Evolutionary conservation across 2,888 invertebrate genomes (phyloP).

Genomic region (Acrobasis repandana): DNA sequence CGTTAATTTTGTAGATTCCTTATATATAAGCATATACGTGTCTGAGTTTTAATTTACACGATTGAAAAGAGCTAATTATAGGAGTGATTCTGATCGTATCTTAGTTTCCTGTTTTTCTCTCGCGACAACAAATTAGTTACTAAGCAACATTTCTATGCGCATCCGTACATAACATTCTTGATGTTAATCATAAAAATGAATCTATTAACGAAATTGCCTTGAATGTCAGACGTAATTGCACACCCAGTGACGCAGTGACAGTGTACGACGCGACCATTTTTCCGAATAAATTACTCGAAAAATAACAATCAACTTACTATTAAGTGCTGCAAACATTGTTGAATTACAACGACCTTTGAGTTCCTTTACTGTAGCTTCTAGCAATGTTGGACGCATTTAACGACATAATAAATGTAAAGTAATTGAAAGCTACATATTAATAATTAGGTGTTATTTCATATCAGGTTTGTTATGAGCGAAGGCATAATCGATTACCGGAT

Average conservation of each 20-base stretch:
- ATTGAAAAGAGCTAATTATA: background rate
- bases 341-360: background rate
- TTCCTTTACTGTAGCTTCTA: background rate
- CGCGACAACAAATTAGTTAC: constrained; percentile 16
- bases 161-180: constrained; percentile 12
- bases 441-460: constrained; percentile 2
- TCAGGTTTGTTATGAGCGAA: background rate
- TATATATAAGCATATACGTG: no score
- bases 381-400: background rate
- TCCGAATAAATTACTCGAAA: constrained; percentile 9
- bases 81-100: constrained; percentile 12
- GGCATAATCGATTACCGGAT: background rate
- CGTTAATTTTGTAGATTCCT: no score
- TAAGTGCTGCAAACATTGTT: background rate
- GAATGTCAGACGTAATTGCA: constrained; percentile 8
- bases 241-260: constrained; percentile 3
- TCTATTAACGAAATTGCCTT: constrained; percentile 11
- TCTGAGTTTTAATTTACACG: background rate
- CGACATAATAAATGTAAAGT: background rate
- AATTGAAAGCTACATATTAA: background rate
- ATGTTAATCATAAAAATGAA: constrained; percentile 21
- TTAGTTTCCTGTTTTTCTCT: constrained; percentile 22
- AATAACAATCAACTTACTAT: background rate
- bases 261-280: constrained; percentile 4
- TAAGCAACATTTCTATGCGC: constrained; percentile 13